Evolutionary conservation across 2,888 invertebrate species (phyloP).

Genomic region (Drosophila trichaetosa): DNA sequence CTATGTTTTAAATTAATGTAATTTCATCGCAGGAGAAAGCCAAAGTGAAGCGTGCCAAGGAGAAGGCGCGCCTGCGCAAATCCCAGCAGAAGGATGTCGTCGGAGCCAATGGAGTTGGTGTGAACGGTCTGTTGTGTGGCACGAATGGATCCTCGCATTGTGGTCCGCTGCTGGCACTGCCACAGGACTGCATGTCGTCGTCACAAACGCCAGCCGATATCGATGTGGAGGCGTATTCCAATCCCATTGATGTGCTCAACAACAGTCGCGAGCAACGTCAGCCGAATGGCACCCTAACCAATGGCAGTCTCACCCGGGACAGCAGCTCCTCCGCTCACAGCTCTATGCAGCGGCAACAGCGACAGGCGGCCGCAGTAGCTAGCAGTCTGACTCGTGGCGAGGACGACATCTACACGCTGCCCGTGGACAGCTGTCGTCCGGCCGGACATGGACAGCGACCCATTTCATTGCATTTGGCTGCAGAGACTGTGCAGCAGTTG

Average conservation of each 20-base stretch:
- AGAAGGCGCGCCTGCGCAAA: constrained; percentile 89
- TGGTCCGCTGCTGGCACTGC: constrained; percentile 82
- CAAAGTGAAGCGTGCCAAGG: constrained; percentile 89
- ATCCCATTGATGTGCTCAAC: constrained; percentile 86
- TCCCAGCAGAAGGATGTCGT: constrained; percentile 85
- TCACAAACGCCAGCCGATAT: constrained; percentile 62
- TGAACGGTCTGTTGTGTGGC: constrained; percentile 61
- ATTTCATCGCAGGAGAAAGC: constrained; percentile 87
- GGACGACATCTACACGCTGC: constrained; percentile 84
- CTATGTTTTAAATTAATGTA: background rate
- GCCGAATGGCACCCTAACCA: constrained; percentile 74
- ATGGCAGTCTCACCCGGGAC: constrained; percentile 80
- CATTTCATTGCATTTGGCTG: constrained; percentile 72
- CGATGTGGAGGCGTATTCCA: constrained; percentile 85
- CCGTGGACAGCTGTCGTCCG: constrained; percentile 82
- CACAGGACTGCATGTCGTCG: constrained; percentile 80
- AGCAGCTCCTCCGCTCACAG: constrained; percentile 60
- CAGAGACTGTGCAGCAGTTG: constrained; percentile 65
- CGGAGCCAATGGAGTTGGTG: constrained; percentile 50
- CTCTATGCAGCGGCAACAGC: constrained; percentile 66
- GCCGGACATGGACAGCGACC: constrained; percentile 69
- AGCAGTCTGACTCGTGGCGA: constrained; percentile 65
- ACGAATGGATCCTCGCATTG: constrained; percentile 75
- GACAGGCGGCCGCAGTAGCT: constrained; percentile 48
- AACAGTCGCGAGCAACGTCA: constrained; percentile 80